Base-by-base conservation (phyloP, 1,140 invertebrate genomes). In the Dendrolimus punctatus region DNA sequence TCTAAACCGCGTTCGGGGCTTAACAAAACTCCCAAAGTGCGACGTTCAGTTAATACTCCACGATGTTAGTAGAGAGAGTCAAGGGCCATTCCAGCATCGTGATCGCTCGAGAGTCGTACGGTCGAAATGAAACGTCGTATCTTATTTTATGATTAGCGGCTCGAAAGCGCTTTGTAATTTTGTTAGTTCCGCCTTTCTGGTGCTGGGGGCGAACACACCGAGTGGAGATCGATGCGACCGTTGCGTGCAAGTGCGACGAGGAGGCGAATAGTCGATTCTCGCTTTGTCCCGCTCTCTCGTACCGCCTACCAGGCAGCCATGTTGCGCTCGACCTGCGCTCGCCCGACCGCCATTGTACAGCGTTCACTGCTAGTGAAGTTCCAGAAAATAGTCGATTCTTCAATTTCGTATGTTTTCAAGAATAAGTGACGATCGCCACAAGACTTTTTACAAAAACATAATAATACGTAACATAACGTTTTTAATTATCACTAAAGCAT, bases 61-160 rank as follows among this genome's bases (percentile, higher is more conserved):
- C 69, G 67, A 72, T 76, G 83, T 79, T 74, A 73, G 79, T 83
- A 58, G 74, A 83, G 75, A 81, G 78, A 83, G 83, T 84, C 81
- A 79, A 86, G 80, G 83, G 75, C 80, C 80, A 83, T 84, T 83
- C 78, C 73, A 67, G 76, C 77, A 74, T 80, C 78, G 80, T 76
- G 80, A 86, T 84, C 80, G 77, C 76, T 82, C 66, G 76, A 81
- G 80, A 82, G 80, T 76, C 72, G 73, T 83, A 82, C 83, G 79
- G 71, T 83, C 78, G 80, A 83, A 84, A 84, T 86, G 83, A 86
- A 86, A 86, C 83, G 83, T 86, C 83, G 83, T 86, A 86, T 86
- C 83, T 86, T 86, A 85, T 86, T 84, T 86, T 85, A 85, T 86
- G 80, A 86, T 86, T 86, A 86, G 83, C 80, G 83, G 80, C 80